Base-by-base conservation (phyloP, 2,888 invertebrate species). In the Thereva nobilitata region DNA sequence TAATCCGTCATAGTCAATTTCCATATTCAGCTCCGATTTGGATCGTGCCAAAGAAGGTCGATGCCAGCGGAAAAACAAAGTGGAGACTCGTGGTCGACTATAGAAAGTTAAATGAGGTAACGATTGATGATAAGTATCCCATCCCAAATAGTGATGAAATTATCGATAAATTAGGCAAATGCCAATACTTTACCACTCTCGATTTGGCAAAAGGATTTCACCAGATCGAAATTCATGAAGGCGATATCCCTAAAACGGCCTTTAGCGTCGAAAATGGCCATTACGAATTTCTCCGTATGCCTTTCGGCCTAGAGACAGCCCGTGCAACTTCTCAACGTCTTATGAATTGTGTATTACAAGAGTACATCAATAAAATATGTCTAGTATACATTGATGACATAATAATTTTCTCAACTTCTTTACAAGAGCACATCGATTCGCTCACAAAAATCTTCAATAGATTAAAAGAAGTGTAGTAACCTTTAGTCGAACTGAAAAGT, bases 331-430 rank as follows among this genome's bases (percentile, higher is more conserved):
- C 63, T 35, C 68, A 79, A 71, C 63, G 78, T 4, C 23, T 59
- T 1, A 56, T 68, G 45, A 71, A 74, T 57, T 70, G 71, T 57
- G 66, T 74, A 3, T 54, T 75, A 10, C 47, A 66, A 52, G 73
- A 72, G 4, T 55, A 73, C 4, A 64, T 70, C 38, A 68, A 70
- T 42, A 72, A 72, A 68, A 67, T 64, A n/a, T 73, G 74, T 47
- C 70, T 76, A 2, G 73, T 76, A 0, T 76, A 23, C 2, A 74
- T 67, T 44, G 76, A 76, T 53, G 75, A 76, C 59, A 72, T 74
- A 1, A 70, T 78, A 6, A 68, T 75, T n/a, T 75, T 71, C 56
- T 70, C 67, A 2, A 72, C 69, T 7, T 71, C 70, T 0, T 49
- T 74, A 9, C 70, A 74, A 61, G 75, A 75, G 68, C 75, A 53